Conservation (phyloP, 2,797 vertebrate species). For the Peromyscus attwateri region DNA sequence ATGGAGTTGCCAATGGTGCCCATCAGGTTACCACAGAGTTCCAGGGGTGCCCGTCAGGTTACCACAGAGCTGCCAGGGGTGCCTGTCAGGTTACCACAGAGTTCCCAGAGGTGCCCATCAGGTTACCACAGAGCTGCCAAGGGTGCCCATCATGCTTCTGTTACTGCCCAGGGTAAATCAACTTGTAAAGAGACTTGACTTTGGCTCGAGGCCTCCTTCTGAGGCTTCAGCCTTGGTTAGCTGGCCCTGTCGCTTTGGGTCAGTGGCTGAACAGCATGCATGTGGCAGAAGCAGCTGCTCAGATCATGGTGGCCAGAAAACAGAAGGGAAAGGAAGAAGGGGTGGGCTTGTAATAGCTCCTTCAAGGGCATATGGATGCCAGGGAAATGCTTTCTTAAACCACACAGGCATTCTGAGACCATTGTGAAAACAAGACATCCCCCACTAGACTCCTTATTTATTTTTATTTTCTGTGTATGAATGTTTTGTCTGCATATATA, state of each 20-base stretch:
- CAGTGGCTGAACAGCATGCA: not conserved
- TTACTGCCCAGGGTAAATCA: not conserved
- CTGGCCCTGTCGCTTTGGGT: not conserved
- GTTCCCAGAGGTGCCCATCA: no score
- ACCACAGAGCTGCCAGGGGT: not conserved
- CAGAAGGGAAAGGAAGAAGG: not conserved
- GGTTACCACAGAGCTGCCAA: not conserved
- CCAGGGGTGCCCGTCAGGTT: no score
- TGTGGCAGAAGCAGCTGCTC: not conserved
- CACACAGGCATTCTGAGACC: not conserved
- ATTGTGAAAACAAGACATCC: not conserved
- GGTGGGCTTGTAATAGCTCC: not conserved
- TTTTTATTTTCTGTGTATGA: not conserved
- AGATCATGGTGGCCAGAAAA: not conserved
- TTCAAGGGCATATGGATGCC: not conserved
- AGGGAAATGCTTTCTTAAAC: not conserved
- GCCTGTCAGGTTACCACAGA: not conserved
- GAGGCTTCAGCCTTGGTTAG: not conserved
- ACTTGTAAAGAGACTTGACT: not conserved
- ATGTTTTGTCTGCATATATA: not conserved
- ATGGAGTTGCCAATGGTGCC: not conserved
- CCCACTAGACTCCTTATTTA: not conserved
- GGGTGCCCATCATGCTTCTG: not conserved
- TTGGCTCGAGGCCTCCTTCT: not conserved
- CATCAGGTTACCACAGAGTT: not conserved